Evolutionary conservation across 1,140 invertebrate species (phyloP).

Genomic region (Oncopeltus fasciatus): DNA sequence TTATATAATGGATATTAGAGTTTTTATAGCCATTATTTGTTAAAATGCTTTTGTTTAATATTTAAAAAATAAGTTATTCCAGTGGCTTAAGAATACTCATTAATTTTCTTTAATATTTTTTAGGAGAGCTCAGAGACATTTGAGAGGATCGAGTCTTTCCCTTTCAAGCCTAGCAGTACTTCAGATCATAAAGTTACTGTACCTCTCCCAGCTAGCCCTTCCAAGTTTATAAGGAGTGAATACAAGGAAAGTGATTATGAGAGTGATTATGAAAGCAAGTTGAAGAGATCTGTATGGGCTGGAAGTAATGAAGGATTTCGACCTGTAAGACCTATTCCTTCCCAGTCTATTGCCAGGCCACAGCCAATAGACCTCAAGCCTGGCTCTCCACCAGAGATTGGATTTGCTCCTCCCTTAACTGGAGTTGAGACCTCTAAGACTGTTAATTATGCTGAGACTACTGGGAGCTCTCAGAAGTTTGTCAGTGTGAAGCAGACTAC

Average conservation of each 20-base stretch:
- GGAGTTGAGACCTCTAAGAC: slow-evolving; percentile 47
- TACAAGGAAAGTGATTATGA: slow-evolving; percentile 57
- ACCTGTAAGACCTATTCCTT: slow-evolving; percentile 31
- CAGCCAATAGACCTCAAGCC: slow-evolving; percentile 36
- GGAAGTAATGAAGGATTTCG: slow-evolving; percentile 28
- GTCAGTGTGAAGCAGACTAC: slow-evolving; percentile 53
- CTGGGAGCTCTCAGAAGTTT: slow-evolving; percentile 44
- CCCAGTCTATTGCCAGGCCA: slow-evolving; percentile 37
- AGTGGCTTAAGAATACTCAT: too few relatives aligned
- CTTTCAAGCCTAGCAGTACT: slow-evolving; percentile 29
- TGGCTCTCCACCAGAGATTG: slow-evolving; percentile 41
- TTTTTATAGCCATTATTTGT: too few relatives aligned
- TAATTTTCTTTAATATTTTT: slow-evolving; percentile 19
- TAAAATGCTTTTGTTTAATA: too few relatives aligned
- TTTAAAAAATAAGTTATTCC: too few relatives aligned
- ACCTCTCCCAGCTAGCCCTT: slow-evolving; percentile 38
- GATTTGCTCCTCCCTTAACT: slow-evolving; percentile 38
- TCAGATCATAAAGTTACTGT: neutral
- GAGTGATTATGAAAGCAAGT: slow-evolving; percentile 52
- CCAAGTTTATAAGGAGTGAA: slow-evolving; percentile 52
- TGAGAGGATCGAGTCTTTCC: slow-evolving; percentile 33
- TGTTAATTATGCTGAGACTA: slow-evolving; percentile 51
- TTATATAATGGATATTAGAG: too few relatives aligned
- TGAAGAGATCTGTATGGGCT: slow-evolving; percentile 41
- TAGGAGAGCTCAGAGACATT: slow-evolving; percentile 30